Conservation (phyloP, 2,113 vertebrate genomes). For the Leptobrachium leishanense region DNA sequence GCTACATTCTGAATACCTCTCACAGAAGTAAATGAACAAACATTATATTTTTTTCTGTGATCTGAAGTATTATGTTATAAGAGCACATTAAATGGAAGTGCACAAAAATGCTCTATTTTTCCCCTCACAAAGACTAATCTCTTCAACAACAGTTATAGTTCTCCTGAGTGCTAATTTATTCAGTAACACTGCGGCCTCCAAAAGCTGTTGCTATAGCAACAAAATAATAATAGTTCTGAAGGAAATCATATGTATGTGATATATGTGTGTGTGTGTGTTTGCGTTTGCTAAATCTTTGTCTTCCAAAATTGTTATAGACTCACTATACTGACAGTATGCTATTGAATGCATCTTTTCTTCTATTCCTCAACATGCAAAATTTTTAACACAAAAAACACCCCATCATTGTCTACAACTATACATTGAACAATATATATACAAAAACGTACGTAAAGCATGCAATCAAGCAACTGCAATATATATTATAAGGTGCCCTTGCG, state of each 20-base stretch:
- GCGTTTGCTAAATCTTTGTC: too few species aligned
- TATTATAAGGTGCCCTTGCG: too few species aligned
- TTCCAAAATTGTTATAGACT: too few species aligned
- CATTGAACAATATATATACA: too few species aligned
- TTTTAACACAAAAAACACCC: too few species aligned
- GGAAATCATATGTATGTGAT: conserved; percentile 26
- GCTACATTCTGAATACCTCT: conserved; percentile 8
- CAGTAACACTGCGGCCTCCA: conserved; percentile 26
- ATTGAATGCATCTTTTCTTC: too few species aligned
- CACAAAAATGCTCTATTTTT: conserved; percentile 34
- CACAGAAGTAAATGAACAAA: conserved; percentile 39
- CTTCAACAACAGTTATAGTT: conserved; percentile 32
- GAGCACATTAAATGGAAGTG: conserved; percentile 27
- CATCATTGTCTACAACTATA: too few species aligned
- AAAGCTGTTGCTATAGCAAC: conserved; percentile 40
- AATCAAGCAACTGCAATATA: too few species aligned
- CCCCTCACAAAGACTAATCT: conserved; percentile 38
- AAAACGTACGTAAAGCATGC: too few species aligned
- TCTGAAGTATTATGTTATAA: conserved; percentile 38
- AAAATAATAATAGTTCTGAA: conserved; percentile 26
- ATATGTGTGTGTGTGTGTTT: too few species aligned
- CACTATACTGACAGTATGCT: too few species aligned
- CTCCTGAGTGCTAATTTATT: conserved; percentile 47
- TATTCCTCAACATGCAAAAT: too few species aligned
- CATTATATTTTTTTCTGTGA: conserved; percentile 21